Conservation (phyloP, 2,797 vertebrate genomes). For the Netta rufina region DNA sequence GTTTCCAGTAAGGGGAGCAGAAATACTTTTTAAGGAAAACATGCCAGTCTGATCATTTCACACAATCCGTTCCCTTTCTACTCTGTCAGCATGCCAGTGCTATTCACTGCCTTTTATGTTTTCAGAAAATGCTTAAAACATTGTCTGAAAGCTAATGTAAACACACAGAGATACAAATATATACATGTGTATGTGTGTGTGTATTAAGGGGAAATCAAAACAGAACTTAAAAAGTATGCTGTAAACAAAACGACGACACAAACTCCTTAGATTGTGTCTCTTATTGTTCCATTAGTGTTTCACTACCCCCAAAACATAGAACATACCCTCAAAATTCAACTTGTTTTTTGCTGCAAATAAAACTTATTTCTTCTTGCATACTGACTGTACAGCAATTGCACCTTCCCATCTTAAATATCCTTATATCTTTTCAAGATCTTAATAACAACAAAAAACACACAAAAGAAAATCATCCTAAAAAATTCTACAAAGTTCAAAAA, state of each 20-base stretch:
- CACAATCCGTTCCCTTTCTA: background rate
- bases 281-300: background rate
- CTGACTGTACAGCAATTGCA: background rate
- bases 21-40: background rate
- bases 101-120: background rate
- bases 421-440: constrained; percentile 60
- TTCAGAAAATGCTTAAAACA: background rate
- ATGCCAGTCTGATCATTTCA: background rate
- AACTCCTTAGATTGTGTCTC: background rate
- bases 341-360: accelerated
- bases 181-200: accelerated
- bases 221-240: background rate
- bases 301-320: background rate
- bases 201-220: background rate
- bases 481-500: constrained; percentile 32
- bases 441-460: constrained; percentile 2
- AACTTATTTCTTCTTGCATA: background rate
- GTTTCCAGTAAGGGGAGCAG: background rate
- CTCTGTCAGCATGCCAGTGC: background rate
- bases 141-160: background rate
- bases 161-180: background rate
- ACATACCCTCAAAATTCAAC: background rate
- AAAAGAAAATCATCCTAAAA: constrained; percentile 46
- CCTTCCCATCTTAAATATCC: constrained; percentile 21
- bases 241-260: background rate